phyloP scores from a whole-genome alignment of 2,888 invertebrate species.

The Entomobrya proxima region DNA sequence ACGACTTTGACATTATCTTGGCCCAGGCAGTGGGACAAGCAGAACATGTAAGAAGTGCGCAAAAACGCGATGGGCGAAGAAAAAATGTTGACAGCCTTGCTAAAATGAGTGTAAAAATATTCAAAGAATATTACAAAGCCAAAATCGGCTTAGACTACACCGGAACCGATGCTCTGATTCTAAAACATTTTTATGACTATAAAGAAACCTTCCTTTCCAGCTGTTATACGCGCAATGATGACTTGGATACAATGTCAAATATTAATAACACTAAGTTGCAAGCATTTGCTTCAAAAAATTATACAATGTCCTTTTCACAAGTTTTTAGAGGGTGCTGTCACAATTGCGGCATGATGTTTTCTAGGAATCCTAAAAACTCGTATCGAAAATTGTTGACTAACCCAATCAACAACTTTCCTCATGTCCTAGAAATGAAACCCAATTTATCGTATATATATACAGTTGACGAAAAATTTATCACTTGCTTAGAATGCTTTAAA shows the following conservation, averaged over 20 bases:
- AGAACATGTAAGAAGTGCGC: neutral
- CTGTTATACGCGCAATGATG: neutral
- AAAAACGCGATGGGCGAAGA: constrained; percentile 5
- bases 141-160: neutral
- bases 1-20: neutral
- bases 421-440: neutral
- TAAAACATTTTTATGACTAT: constrained; percentile 6
- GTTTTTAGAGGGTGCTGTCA: constrained; percentile 23
- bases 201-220: neutral
- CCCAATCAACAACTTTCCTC: neutral
- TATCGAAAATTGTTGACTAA: neutral
- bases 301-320: neutral
- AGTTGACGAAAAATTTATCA: neutral
- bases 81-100: neutral
- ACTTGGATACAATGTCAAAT: neutral
- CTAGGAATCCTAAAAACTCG: neutral
- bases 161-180: neutral
- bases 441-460: neutral
- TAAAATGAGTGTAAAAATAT: neutral
- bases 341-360: constrained; percentile 7
- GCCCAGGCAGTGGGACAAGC: constrained; percentile 9
- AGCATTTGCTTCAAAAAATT: constrained; percentile 16
- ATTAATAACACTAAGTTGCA: neutral
- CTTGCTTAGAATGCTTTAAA: neutral
- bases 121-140: constrained; percentile 4